Evolutionary conservation across 1,140 invertebrate species (phyloP).

Genomic region (Trissolcus basalis): DNA sequence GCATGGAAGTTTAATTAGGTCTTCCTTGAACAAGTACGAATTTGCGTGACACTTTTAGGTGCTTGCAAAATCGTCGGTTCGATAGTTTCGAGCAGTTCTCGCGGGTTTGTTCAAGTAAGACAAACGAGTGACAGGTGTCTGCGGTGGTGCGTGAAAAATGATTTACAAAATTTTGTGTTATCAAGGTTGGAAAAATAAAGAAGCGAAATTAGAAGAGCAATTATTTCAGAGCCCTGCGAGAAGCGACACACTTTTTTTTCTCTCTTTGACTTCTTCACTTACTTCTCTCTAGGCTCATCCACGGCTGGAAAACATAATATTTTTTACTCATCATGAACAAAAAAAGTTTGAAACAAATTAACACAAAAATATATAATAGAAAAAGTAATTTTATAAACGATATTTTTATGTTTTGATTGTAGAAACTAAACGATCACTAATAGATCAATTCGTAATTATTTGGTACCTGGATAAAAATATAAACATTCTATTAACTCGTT

Average conservation of each 20-base stretch:
- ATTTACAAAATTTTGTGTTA: too few relatives aligned
- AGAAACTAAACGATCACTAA: too few relatives aligned
- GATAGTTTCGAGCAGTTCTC: not conserved
- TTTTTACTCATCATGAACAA: too few relatives aligned
- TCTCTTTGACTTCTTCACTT: conserved; percentile 74
- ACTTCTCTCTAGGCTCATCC: conserved; percentile 90
- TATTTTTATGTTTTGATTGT: too few relatives aligned
- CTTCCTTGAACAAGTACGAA: conserved; percentile 6
- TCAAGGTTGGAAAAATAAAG: not conserved
- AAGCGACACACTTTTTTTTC: conserved; percentile 63
- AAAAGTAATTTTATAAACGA: too few relatives aligned
- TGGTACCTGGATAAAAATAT: too few relatives aligned
- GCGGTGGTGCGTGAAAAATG: too few relatives aligned
- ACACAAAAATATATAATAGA: too few relatives aligned
- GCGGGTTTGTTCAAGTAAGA: conserved; percentile 13
- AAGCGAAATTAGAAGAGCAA: conserved; percentile 41
- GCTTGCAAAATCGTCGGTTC: not conserved
- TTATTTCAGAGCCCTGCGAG: conserved; percentile 62
- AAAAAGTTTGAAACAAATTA: conserved; percentile 1
- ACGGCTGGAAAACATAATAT: conserved; percentile 82
- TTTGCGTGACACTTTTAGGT: not conserved
- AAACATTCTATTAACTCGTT: too few relatives aligned
- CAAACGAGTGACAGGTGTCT: not conserved
- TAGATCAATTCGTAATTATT: too few relatives aligned
- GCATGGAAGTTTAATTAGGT: conserved; percentile 29